These are phyloP conservation scores for Liposcelis brunnea DNA, from an alignment of 2,888 invertebrate species.

Conservation along the genomic window DNA sequence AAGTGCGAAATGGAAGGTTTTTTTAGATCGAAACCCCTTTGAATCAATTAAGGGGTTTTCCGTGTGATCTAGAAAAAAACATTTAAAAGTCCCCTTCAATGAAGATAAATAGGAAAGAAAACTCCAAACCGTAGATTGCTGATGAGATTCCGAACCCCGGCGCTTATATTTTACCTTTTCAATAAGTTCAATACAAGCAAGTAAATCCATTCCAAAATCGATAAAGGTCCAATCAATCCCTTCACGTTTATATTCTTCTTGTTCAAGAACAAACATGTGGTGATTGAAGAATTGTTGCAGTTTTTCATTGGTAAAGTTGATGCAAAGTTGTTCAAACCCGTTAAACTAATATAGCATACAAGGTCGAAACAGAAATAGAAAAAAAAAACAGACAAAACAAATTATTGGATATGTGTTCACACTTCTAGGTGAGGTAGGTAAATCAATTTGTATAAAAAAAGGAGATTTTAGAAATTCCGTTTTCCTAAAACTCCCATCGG, in stretches of 20 bases:
- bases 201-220: constrained; percentile 85
- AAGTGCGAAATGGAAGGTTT: neutral
- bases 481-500: no score
- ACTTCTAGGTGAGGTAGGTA: neutral
- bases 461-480: no score
- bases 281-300: constrained; percentile 85
- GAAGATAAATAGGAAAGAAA: no score
- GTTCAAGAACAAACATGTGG: constrained; percentile 86
- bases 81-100: no score
- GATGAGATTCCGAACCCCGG: no score
- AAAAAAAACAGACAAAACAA: constrained; percentile 10
- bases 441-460: no score
- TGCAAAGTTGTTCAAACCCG: constrained; percentile 85
- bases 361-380: constrained; percentile 5
- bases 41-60: no score
- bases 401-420: constrained; percentile 7
- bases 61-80: no score
- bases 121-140: no score
- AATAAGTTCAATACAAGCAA: constrained; percentile 63
- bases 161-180: constrained; percentile 40
- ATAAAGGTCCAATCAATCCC: constrained; percentile 87
- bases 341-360: constrained; percentile 40
- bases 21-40: no score
- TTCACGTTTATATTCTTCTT: constrained; percentile 81
- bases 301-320: constrained; percentile 88